Evolutionary conservation across 2,888 invertebrate genomes (phyloP), one percentile per base, ranked within the genome.

Genomic region (Micoletzkya japonica): DNA sequence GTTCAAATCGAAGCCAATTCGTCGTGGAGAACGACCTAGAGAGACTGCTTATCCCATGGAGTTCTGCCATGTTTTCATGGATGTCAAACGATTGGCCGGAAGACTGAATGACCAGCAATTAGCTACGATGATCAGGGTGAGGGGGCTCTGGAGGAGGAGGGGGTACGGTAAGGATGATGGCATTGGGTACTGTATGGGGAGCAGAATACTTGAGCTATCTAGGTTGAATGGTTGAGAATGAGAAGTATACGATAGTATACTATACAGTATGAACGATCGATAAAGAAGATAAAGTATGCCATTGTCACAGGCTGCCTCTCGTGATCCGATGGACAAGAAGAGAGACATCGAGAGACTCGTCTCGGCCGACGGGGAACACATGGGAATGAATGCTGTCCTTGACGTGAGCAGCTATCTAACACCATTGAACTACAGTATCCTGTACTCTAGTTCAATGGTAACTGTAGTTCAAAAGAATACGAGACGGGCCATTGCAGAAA

Each of bases 61-160:
- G 17, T 26, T 59, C 59, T 59, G 37, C 59, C 39, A 26, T 20
- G 44, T 39, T 4, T 2, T 59, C 6, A 39, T 39, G n/a, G 59
- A 59, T 10, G 39, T 39, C 2, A 4, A 26, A 3, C 10, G 59
- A 39, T 59, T 59, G 39, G 44, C 37, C 39, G 59, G 59, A 26
- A 59, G 44, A 10, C 59, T 59, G 17, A 39, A 37, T 6, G 59
- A 59, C 20, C 37, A 39, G 37, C 59, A 59, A 39, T 10, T 59
- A 20, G 59, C 37, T 28, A 30, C 39, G 3, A 39, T 59, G 28
- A 34, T 59, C 14, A 59, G 44, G 59, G 59, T 59, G 0, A 4
- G 36, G 24, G 4, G 50, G 6, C 26, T 2, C 20, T 50, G 14
- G 50, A 20, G 50, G 50, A 20, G 50, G 14, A 20, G 1, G 17